Conservation (phyloP, 2,797 vertebrate species). For the Gadopsis marmoratus region DNA sequence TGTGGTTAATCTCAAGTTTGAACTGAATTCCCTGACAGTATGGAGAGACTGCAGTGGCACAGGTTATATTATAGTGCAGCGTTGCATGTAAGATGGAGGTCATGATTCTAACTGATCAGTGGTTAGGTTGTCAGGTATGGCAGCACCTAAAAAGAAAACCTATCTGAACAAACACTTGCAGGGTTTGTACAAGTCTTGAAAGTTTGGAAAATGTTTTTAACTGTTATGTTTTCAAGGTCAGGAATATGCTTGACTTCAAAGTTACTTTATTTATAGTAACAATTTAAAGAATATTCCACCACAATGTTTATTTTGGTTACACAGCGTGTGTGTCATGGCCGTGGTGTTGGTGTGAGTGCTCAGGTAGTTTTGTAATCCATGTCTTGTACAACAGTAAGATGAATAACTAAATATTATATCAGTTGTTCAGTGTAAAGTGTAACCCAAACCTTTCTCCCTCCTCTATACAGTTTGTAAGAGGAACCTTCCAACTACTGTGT, state of each 20-base stretch:
- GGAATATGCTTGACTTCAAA: no score
- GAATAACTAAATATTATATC: background rate
- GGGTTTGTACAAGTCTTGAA: no score
- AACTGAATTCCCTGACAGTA: background rate
- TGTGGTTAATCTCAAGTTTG: background rate
- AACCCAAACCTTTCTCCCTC: background rate
- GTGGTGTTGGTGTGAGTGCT: background rate
- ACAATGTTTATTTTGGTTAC: background rate
- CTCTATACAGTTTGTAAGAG: constrained; percentile 12
- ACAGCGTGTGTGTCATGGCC: background rate
- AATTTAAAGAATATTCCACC: no score
- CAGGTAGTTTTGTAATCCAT: background rate
- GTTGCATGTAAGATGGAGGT: background rate
- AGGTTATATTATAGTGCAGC: background rate
- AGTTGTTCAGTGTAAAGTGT: constrained; percentile 20
- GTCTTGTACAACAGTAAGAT: background rate
- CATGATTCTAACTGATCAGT: background rate
- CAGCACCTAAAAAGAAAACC: background rate
- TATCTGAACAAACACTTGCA: background rate
- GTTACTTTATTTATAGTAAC: no score
- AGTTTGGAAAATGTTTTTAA: no score
- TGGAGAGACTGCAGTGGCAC: background rate
- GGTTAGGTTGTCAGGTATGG: background rate
- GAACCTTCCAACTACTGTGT: constrained; percentile 55
- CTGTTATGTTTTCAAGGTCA: no score